Conservation (phyloP, 2,888 invertebrate species). For the Drosophila silvestris region DNA sequence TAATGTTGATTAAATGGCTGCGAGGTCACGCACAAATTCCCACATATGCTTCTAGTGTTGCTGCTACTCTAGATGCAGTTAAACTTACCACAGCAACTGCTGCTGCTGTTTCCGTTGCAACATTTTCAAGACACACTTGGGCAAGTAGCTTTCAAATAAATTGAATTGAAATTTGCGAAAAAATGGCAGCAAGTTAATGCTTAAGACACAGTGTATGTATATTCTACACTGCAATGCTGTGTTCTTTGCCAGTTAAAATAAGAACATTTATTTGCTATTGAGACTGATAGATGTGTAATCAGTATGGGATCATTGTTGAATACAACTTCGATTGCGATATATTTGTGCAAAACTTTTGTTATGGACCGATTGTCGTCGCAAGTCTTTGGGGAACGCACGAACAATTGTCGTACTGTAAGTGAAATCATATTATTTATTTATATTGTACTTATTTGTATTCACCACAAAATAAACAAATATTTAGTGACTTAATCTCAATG, state of each 20-base stretch:
- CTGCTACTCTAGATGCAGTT: constrained; percentile 20
- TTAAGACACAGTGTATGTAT: constrained; percentile 1
- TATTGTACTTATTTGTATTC: background rate
- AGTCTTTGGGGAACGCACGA: background rate
- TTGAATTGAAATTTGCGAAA: constrained; percentile 47
- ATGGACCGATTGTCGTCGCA: background rate
- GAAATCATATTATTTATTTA: background rate
- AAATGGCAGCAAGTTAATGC: constrained; percentile 22
- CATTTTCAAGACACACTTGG: constrained; percentile 22
- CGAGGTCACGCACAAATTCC: constrained; percentile 53
- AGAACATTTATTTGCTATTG: background rate
- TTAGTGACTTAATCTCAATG: constrained; percentile 1
- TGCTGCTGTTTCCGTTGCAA: constrained; percentile 16
- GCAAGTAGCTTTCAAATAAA: constrained; percentile 56
- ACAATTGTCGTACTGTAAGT: background rate
- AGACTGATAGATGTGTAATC: background rate
- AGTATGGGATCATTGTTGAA: background rate
- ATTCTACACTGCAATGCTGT: background rate
- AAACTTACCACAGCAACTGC: background rate
- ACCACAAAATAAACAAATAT: constrained; percentile 8
- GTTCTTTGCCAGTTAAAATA: background rate
- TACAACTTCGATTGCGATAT: background rate
- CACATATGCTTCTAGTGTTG: constrained; percentile 14
- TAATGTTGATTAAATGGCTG: constrained; percentile 79
- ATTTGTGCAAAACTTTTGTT: background rate